phyloP scores from a whole-genome alignment of 2,113 vertebrate species.

The Anolis sagrei region DNA sequence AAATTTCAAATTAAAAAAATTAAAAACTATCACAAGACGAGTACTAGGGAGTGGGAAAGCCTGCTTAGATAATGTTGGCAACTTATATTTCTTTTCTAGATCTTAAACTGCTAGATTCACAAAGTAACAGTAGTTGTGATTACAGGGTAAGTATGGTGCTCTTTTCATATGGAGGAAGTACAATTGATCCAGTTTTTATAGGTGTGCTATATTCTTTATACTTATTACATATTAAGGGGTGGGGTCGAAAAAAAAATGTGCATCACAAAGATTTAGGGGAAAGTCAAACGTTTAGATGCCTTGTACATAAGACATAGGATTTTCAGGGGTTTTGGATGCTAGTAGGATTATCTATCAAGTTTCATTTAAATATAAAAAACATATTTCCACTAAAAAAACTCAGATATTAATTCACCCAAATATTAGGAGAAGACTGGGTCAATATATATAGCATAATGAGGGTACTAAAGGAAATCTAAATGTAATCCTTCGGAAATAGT shows the following conservation, averaged over 20 bases:
- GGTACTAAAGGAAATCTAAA: background rate
- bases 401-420: background rate
- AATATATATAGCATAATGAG: background rate
- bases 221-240: background rate
- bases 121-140: background rate
- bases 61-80: background rate
- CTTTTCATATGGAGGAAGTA: background rate
- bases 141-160: background rate
- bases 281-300: background rate
- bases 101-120: background rate
- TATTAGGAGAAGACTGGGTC: background rate
- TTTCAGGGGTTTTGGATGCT: background rate
- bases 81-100: background rate
- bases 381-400: background rate
- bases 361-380: background rate
- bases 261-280: background rate
- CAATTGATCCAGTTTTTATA: background rate
- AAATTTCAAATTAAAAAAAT: slow-evolving; percentile 1
- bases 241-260: background rate
- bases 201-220: background rate
- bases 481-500: background rate
- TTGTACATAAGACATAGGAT: background rate
- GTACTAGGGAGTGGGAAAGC: background rate
- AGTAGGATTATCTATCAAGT: background rate
- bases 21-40: background rate